Evolutionary conservation across 2,797 vertebrate species (phyloP), one percentile per base, ranked within the genome.

Genomic region (Brotula barbata): DNA sequence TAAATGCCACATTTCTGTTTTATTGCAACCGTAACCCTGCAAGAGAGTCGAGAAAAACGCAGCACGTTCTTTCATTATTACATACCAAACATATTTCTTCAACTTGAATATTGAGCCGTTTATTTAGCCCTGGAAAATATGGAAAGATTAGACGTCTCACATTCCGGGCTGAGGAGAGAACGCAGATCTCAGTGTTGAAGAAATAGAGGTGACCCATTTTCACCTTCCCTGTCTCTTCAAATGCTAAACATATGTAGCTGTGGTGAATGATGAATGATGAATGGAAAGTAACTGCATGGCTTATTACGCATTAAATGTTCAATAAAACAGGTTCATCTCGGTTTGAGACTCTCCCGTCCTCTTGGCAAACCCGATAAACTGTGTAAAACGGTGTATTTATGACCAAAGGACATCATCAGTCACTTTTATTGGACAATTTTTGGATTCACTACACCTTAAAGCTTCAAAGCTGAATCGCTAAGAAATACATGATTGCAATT

Each of bases 331-430:
- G 41, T 5, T 11, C 17, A 8, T 42, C 40, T 41, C 36, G 23
- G 17, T 22, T 40, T 17, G 3, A 46, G 21, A 46, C 19, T 11
- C 39, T 12, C 22, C 34, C 1, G 1, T 21, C 56, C 25, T 37
- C 50, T 43, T 55, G 20, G 15, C 20, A 64, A 61, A 69, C 36
- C 17, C 53, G 48, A 21, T 47, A 46, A 10, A 11, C 16, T 1
- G 1, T 53, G 49, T 52, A 52, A 67, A 64, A 58, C 21, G 43
- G 34, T n/a, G 23, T 34, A 41, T 73, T 68, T 73, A 40, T 5
- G 44, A 36, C 34, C 19, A 23, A 45, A 53, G 42, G 47, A 75
- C 53, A 42, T 21, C 12, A 1, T 67, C 40, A 2, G 4, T 44
- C 13, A 58, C 23, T 43, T 71, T 73, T 71, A 21, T 50, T 50